These are phyloP conservation scores for Elegia similella DNA, from an alignment of 2,888 invertebrate species.

Conservation along the genomic window DNA sequence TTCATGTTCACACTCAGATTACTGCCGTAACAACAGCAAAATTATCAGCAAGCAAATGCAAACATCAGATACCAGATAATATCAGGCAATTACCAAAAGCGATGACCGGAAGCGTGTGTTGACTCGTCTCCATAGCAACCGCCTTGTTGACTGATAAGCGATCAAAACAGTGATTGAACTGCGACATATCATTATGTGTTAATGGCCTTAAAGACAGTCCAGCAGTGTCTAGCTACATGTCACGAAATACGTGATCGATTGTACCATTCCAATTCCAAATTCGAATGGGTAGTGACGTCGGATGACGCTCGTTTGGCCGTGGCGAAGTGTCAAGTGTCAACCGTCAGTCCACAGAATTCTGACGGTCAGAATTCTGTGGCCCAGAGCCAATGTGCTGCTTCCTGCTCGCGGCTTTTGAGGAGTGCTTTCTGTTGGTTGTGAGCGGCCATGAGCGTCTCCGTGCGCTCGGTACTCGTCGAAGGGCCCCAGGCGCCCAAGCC, in stretches of 20 bases:
- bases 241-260: conserved; percentile 13
- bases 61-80: not conserved
- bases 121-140: conserved; percentile 48
- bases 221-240: not conserved
- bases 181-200: not conserved
- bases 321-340: not conserved
- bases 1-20: too few relatives aligned
- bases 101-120: conserved; percentile 48
- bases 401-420: conserved; percentile 49
- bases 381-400: conserved; percentile 55
- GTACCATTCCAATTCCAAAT: conserved; percentile 20
- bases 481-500: conserved; percentile 55
- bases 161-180: conserved; percentile 32
- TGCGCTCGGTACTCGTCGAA: conserved; percentile 66
- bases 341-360: not conserved
- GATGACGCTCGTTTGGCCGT: not conserved
- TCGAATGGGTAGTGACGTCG: conserved; percentile 23
- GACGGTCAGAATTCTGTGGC: not conserved
- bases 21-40: not conserved
- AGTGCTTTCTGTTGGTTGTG: conserved; percentile 43
- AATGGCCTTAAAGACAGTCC: not conserved
- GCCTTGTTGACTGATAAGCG: conserved; percentile 25
- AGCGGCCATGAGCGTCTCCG: conserved; percentile 60
- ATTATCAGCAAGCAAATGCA: not conserved
- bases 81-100: not conserved